A percentile compares a stretch with the other conserved stretches of the same genome.
These are phyloP conservation scores for Bimastos eiseni DNA, from an alignment of 2,888 invertebrate genomes.

Conservation along the genomic window DNA sequence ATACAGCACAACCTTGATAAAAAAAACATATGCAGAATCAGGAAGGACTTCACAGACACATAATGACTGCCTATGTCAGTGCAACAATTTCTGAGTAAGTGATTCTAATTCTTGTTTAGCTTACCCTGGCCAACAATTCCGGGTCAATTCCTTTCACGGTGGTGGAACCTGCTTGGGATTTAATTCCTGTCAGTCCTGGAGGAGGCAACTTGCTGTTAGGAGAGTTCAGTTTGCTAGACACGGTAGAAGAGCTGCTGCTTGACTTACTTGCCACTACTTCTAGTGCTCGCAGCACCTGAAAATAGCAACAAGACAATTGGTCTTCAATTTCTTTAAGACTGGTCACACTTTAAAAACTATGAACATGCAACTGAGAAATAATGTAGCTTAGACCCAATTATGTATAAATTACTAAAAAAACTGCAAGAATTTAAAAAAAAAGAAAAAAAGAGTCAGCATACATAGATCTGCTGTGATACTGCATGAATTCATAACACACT, in stretches of 20 bases:
- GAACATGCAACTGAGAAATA: not conserved
- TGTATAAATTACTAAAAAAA: not conserved
- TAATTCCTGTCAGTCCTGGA: not conserved
- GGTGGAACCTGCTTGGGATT: conserved; percentile 25
- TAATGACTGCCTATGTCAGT: not conserved
- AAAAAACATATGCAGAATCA: not conserved
- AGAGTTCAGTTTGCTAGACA: not conserved
- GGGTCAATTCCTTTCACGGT: not conserved
- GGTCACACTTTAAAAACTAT: not conserved
- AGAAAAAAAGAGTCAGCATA: no score
- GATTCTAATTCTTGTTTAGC: not conserved
- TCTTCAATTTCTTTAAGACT: not conserved
- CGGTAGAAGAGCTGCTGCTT: not conserved
- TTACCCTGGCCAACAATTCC: conserved; percentile 3
- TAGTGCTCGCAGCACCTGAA: conserved; percentile 26
- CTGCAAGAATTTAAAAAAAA: not conserved
- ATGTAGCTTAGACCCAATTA: not conserved
- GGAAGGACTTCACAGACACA: not conserved
- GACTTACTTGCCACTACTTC: conserved; percentile 66
- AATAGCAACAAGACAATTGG: not conserved
- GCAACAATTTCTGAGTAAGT: not conserved
- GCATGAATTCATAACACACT: not conserved
- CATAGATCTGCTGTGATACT: not conserved
- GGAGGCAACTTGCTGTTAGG: not conserved
- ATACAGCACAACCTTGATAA: no score